phyloP scores from a whole-genome alignment of 2,113 vertebrate genomes.

The Nycticorax nycticorax region DNA sequence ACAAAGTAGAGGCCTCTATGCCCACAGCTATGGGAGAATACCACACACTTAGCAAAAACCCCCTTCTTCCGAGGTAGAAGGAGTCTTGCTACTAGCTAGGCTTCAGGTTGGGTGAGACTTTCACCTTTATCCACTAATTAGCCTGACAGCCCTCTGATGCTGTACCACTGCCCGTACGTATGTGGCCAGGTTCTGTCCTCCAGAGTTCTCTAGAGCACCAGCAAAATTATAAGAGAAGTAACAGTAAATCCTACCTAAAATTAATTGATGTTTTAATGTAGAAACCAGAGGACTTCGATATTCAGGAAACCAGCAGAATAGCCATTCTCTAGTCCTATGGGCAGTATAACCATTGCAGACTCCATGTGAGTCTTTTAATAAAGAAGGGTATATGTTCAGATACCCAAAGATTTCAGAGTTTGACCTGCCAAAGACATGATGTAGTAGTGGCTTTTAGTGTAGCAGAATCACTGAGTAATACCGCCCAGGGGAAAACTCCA shows the following conservation, averaged over 20 bases:
- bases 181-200: not conserved
- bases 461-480: conserved; percentile 20
- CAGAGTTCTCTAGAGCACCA: not conserved
- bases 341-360: not conserved
- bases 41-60: not conserved
- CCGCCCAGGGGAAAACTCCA: not conserved
- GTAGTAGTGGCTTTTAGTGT: conserved; percentile 13
- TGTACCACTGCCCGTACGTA: not conserved
- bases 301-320: conserved; percentile 1
- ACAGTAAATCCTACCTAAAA: not conserved
- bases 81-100: not conserved
- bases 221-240: not conserved
- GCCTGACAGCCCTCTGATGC: not conserved
- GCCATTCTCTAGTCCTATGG: not conserved
- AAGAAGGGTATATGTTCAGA: not conserved
- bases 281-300: not conserved
- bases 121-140: not conserved
- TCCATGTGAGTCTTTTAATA: not conserved
- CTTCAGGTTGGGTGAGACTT: not conserved
- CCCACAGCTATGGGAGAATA: not conserved
- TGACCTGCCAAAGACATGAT: conserved; percentile 44
- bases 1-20: not conserved
- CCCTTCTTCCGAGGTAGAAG: not conserved
- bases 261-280: not conserved
- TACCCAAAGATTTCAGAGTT: conserved; percentile 8